These are phyloP conservation scores for Zaprionus tsacasi DNA, from an alignment of 1,140 invertebrate genomes.

Conservation along the genomic window DNA sequence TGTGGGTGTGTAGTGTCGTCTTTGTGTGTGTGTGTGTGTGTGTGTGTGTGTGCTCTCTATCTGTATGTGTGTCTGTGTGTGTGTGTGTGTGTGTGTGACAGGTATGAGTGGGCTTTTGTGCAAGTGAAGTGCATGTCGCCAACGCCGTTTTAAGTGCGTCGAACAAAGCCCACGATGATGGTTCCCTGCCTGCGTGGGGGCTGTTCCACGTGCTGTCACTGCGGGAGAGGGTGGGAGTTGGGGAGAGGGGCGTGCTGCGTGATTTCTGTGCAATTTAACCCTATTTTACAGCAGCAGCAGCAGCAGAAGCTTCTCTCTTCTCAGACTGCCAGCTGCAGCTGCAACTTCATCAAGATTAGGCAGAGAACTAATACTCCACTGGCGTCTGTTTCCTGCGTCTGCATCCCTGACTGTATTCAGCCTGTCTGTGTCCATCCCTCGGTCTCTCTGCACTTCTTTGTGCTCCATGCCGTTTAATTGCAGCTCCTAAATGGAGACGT, in stretches of 20 bases:
- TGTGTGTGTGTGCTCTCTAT: neutral
- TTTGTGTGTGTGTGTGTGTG: conserved; percentile 5
- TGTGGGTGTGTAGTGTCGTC: neutral
- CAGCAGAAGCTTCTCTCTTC: conserved; percentile 25
- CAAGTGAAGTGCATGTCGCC: conserved; percentile 83
- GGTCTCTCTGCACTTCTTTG: neutral
- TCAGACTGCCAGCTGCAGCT: neutral
- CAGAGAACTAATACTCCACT: conserved; percentile 33
- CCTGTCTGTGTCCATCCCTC: neutral
- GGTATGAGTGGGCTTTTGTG: conserved; percentile 61
- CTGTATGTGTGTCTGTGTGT: conserved; percentile 17
- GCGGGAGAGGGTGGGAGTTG: neutral
- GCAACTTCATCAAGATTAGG: conserved; percentile 34
- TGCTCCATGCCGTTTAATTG: conserved; percentile 22
- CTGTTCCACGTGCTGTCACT: conserved; percentile 5
- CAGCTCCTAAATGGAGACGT: conserved; percentile 19
- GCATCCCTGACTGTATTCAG: neutral
- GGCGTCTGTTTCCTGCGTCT: neutral
- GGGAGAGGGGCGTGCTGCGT: conserved; percentile 44
- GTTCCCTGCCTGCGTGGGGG: conserved; percentile 10
- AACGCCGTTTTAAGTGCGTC: conserved; percentile 82
- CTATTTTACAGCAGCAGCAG: conserved; percentile 61
- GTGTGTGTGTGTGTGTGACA: conserved; percentile 22
- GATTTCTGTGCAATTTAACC: conserved; percentile 83
- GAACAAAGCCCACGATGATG: conserved; percentile 54